Evolutionary conservation across 1,140 invertebrate genomes (phyloP).

Genomic region (Penaeus vannamei): DNA sequence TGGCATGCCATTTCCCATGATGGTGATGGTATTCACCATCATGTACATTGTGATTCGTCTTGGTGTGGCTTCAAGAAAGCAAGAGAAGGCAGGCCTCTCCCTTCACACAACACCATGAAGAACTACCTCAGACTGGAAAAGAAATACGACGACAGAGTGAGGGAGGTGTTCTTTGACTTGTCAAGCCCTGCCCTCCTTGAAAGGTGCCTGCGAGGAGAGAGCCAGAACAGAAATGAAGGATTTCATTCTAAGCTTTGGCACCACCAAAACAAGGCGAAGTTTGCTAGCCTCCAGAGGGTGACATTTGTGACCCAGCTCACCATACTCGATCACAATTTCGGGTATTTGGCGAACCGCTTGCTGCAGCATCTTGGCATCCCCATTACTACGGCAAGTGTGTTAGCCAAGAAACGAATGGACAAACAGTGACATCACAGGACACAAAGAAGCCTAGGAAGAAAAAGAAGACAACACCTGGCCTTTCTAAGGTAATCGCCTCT

Average conservation of each 20-base stretch:
- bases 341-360: no score
- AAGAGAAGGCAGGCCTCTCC: not conserved
- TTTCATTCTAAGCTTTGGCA: not conserved
- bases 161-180: not conserved
- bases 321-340: no score
- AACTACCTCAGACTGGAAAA: no score
- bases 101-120: conserved; percentile 12
- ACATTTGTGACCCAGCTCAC: not conserved
- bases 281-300: conserved; percentile 6
- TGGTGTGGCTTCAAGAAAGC: conserved; percentile 1
- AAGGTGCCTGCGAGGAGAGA: not conserved
- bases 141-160: not conserved
- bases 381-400: no score
- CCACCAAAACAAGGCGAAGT: conserved; percentile 1
- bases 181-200: no score
- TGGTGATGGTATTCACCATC: conserved; percentile 14
- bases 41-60: not conserved
- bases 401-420: no score
- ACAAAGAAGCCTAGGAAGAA: no score
- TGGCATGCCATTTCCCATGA: conserved; percentile 7
- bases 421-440: no score
- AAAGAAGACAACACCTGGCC: no score
- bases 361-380: no score
- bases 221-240: not conserved
- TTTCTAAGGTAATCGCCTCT: no score